Conservation (phyloP, 2,888 invertebrate genomes). For the Carterocephalus palaemon region DNA sequence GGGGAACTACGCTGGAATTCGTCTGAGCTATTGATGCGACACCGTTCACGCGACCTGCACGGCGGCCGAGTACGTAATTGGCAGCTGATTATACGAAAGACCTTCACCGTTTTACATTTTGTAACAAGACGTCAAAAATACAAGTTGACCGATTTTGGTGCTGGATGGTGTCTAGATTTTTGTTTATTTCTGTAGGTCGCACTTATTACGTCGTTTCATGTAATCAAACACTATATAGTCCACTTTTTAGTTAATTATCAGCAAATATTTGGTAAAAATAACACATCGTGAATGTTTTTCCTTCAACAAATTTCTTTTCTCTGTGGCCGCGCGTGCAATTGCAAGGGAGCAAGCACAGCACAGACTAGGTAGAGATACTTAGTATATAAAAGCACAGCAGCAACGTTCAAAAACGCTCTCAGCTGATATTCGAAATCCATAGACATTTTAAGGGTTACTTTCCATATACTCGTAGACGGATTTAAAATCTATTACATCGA, state of each 20-base stretch:
- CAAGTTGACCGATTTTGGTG: too few species aligned
- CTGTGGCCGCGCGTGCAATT: too few species aligned
- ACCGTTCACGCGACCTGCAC: slow-evolving; percentile 35
- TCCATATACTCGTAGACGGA: too few species aligned
- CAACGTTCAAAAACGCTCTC: too few species aligned
- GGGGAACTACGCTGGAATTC: slow-evolving; percentile 18
- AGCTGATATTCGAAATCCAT: slow-evolving; percentile 28
- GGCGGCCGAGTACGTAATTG: slow-evolving; percentile 38
- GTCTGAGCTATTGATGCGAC: too few species aligned
- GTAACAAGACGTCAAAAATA: slow-evolving; percentile 47
- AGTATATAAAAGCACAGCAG: too few species aligned
- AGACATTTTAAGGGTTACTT: slow-evolving; percentile 26
- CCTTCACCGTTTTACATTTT: slow-evolving; percentile 65
- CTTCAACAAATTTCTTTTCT: slow-evolving; percentile 17
- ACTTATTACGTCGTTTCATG: background rate
- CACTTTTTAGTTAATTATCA: too few species aligned
- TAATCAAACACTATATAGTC: background rate
- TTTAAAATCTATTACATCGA: too few species aligned
- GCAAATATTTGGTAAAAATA: background rate
- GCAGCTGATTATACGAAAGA: slow-evolving; percentile 39
- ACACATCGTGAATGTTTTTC: too few species aligned
- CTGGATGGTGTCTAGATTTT: background rate
- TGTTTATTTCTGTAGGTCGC: too few species aligned
- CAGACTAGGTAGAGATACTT: too few species aligned
- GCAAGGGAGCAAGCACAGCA: too few species aligned